These are phyloP conservation scores for Shargacucullia verbasci DNA, from an alignment of 2,888 invertebrate species.

Conservation along the genomic window DNA sequence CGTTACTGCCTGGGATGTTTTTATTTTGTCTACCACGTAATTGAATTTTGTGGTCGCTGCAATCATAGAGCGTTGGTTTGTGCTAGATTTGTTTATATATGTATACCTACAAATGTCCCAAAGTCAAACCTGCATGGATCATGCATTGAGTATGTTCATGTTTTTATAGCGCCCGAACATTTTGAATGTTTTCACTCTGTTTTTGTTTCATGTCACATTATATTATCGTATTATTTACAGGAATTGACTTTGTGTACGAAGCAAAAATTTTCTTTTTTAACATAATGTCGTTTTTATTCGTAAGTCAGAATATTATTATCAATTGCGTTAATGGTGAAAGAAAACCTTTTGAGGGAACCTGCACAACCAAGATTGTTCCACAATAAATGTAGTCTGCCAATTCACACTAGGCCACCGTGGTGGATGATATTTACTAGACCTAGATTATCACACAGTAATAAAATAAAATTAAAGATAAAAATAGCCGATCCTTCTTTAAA, in stretches of 20 bases:
- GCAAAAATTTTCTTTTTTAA: too few relatives aligned
- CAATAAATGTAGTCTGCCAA: too few relatives aligned
- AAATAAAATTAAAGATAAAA: background rate
- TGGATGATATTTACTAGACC: too few relatives aligned
- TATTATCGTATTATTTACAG: too few relatives aligned
- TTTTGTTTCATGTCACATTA: too few relatives aligned
- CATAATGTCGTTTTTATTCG: too few relatives aligned
- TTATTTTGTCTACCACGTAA: slow-evolving; percentile 85
- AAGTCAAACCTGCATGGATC: slow-evolving; percentile 52
- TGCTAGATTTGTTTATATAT: slow-evolving; percentile 68
- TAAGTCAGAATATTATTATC: too few relatives aligned
- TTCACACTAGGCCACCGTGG: too few relatives aligned
- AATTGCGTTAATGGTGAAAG: too few relatives aligned
- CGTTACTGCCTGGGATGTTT: slow-evolving; percentile 76
- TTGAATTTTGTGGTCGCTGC: slow-evolving; percentile 84
- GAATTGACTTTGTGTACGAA: too few relatives aligned
- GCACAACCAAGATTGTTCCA: too few relatives aligned
- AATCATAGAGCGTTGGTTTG: slow-evolving; percentile 71
- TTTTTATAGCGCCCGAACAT: slow-evolving; percentile 1
- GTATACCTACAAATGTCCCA: slow-evolving; percentile 58
- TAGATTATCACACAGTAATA: slow-evolving; percentile 1
- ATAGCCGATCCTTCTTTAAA: slow-evolving; percentile 12
- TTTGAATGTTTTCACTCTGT: background rate
- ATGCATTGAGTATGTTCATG: slow-evolving; percentile 37
- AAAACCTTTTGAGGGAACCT: too few relatives aligned